Percentiles rank a stretch among this genome's conserved stretches.
phyloP scores from a whole-genome alignment of 2,797 vertebrate genomes.

The Sandelia bainsii region DNA sequence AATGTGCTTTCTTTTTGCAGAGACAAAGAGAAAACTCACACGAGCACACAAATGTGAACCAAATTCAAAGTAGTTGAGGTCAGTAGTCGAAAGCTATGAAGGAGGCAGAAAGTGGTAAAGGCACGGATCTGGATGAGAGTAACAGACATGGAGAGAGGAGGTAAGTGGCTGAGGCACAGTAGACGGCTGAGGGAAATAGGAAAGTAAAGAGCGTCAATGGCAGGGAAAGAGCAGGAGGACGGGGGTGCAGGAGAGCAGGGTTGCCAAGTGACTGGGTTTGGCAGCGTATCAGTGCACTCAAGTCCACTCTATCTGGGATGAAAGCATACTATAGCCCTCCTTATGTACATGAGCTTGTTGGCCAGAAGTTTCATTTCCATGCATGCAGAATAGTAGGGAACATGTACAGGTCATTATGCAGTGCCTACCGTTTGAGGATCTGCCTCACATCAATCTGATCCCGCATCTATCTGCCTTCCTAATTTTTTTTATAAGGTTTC shows the following conservation, averaged over 20 bases:
- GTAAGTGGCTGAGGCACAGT: conserved; percentile 49
- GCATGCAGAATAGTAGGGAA: conserved; percentile 20
- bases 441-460: conserved; percentile 2
- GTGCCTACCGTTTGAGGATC: conserved; percentile 20
- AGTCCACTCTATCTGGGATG: conserved; percentile 79
- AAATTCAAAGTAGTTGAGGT: conserved; percentile 56
- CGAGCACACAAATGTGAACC: conserved; percentile 58
- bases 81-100: conserved; percentile 27
- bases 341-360: conserved; percentile 41
- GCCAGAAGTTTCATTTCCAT: conserved; percentile 30
- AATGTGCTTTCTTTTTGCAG: neutral
- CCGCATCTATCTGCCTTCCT: neutral
- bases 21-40: conserved; percentile 4
- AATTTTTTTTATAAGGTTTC: conserved; percentile 9
- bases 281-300: conserved; percentile 74
- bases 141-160: conserved; percentile 48
- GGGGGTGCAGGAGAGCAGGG: conserved; percentile 54
- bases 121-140: conserved; percentile 57
- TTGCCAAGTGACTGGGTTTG: conserved; percentile 79
- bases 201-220: conserved; percentile 54
- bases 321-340: conserved; percentile 70
- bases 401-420: conserved; percentile 31
- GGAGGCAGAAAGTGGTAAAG: conserved; percentile 30
- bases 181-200: conserved; percentile 52
- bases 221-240: conserved; percentile 44